These are phyloP conservation scores for Pyrgus malvae DNA, from an alignment of 2,888 invertebrate genomes.

Conservation along the genomic window DNA sequence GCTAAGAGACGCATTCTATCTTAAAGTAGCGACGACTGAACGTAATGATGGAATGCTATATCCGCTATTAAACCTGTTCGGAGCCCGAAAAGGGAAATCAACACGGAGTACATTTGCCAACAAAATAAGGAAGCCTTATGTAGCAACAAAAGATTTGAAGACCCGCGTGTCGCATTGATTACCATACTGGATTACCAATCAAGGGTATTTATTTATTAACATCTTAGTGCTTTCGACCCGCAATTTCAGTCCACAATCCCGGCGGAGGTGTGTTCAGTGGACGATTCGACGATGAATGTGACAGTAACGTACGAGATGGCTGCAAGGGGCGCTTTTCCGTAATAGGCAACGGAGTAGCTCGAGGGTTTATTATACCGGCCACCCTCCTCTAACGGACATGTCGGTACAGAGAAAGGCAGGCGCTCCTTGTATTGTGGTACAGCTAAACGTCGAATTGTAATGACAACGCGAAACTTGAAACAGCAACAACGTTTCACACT, in stretches of 20 bases:
- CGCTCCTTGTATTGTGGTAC: too few species aligned
- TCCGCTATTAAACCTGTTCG: too few species aligned
- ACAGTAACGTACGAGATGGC: conserved; percentile 56
- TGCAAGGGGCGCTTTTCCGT: conserved; percentile 60
- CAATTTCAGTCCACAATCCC: conserved; percentile 49
- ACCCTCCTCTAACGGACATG: conserved; percentile 47
- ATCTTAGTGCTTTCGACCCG: conserved; percentile 43
- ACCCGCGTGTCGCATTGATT: conserved; percentile 65
- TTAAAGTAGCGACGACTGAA: too few species aligned
- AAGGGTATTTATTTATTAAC: too few species aligned
- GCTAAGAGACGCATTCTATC: too few species aligned
- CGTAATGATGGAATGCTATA: too few species aligned
- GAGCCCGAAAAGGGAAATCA: too few species aligned
- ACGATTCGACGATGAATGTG: conserved; percentile 68
- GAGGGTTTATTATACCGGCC: conserved; percentile 48
- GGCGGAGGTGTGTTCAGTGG: conserved; percentile 61
- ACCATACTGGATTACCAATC: conserved; percentile 44
- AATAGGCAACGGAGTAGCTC: conserved; percentile 62
- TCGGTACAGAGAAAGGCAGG: conserved; percentile 42
- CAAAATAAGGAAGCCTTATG: too few species aligned
- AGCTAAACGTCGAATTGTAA: too few species aligned
- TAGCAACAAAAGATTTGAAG: too few species aligned
- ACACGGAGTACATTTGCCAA: too few species aligned
- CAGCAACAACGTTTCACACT: conserved; percentile 35
- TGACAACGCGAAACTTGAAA: conserved; percentile 41